Base-by-base conservation (phyloP, 1,140 invertebrate genomes). In the Lerema accius region DNA sequence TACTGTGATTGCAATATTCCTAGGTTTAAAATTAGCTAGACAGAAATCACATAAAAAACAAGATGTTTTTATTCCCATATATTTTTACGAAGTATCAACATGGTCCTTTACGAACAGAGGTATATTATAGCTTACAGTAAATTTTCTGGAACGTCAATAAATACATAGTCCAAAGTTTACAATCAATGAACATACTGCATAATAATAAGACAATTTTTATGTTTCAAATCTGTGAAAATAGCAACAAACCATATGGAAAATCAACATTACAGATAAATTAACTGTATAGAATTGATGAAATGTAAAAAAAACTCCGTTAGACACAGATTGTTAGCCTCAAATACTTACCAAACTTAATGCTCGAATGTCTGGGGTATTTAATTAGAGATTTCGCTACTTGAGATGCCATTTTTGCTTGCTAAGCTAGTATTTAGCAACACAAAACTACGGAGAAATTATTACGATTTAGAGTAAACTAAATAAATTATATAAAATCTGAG, bases 351-450 rank as follows among this genome's bases (percentile, higher is more conserved):
- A 87, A 89, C 66, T 87, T 89, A 46, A 71, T 70, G 14, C 82
- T 80, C n/a, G 84, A 80, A 58, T 23, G 2, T 23, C 71, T 73
- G 16, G 75, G 74, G 63, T 75, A 69, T 42, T 55, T 86, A 50
- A 82, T 35, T 7, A 89, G 68, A 26, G 77, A 79, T 82, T 85
- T 89, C 53, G 86, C 80, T 55, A 89, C 73, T 69, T 87, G 84
- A 13, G 86, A 84, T 69, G 86, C 84, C 86, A 89, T 89, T 39
- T 19, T 66, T 74, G 51, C 35, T 61, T 35, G 17, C 39, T 67
- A 46, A 48, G 23, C 58, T 48, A 28, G 37, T 55, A 55, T 59
- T 42, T 40, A 43, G 60, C 62, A 53, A 50, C 49, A 69, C 51
- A 63, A 39, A 62, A 58, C 71, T 39, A 61, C 56, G 15, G 15